Percentiles rank a stretch among this genome's conserved stretches.
Conservation (phyloP, 2,888 invertebrate genomes). For the Nudaria mundana region DNA sequence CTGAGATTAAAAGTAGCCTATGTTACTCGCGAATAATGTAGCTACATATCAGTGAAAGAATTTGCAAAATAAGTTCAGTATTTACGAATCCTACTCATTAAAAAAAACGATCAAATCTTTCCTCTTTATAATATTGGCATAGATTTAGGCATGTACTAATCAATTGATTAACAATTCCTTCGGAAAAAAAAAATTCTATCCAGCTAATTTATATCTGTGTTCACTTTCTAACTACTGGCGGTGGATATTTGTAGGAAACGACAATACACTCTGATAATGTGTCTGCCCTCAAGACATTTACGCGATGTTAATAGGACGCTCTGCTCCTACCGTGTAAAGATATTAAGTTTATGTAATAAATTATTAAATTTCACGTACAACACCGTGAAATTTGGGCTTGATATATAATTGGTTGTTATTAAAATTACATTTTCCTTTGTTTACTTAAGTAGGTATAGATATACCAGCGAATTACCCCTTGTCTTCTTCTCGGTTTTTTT, state of each 20-base stretch:
- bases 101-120: no score
- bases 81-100: no score
- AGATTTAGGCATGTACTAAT: no score
- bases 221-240: constrained; percentile 27
- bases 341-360: constrained; percentile 3
- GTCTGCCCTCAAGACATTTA: constrained; percentile 29
- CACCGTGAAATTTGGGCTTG: neutral
- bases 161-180: no score
- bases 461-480: neutral
- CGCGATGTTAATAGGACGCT: constrained; percentile 14
- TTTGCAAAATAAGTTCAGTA: no score
- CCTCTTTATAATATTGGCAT: neutral
- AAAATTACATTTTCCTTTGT: neutral
- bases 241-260: constrained; percentile 43
- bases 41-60: no score
- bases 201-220: constrained; percentile 17
- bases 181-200: constrained; percentile 4
- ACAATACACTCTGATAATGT: constrained; percentile 44
- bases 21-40: no score
- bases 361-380: neutral
- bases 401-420: neutral
- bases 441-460: neutral
- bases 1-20: no score
- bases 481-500: no score
- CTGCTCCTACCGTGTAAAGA: constrained; percentile 1